A percentile compares a stretch with the other conserved stretches of the same genome.
Evolutionary conservation across 2,113 vertebrate genomes (phyloP).

Genomic region (Neodontobutis hainanensis): DNA sequence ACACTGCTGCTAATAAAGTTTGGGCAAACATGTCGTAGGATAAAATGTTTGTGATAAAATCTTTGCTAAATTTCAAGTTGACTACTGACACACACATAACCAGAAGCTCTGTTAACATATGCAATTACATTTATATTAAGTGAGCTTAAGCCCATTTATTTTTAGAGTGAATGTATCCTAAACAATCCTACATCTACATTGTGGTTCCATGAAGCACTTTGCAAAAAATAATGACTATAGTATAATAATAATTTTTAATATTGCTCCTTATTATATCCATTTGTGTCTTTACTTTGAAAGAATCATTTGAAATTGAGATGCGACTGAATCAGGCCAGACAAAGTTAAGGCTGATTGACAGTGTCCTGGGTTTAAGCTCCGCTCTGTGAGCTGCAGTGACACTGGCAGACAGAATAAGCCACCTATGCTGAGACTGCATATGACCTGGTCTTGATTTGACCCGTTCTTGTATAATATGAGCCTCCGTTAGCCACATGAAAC

Average conservation of each 20-base stretch:
- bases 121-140: no score
- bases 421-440: neutral
- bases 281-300: neutral
- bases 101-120: no score
- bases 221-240: neutral
- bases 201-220: no score
- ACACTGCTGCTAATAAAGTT: neutral
- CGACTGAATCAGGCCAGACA: conserved; percentile 31
- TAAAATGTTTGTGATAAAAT: no score
- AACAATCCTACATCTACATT: no score
- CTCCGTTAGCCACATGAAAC: conserved; percentile 13
- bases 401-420: neutral
- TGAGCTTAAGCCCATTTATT: no score
- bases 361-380: conserved; percentile 10
- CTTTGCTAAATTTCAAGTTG: neutral
- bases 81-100: no score
- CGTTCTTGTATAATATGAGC: neutral
- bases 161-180: no score
- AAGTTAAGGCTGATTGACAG: conserved; percentile 23
- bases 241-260: neutral
- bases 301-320: neutral
- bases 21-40: no score
- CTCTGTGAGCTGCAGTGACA: neutral
- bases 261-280: neutral
- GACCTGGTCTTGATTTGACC: conserved; percentile 8